These are phyloP conservation scores for Boloria euphrosyne DNA, from an alignment of 2,888 invertebrate species.

Conservation along the genomic window DNA sequence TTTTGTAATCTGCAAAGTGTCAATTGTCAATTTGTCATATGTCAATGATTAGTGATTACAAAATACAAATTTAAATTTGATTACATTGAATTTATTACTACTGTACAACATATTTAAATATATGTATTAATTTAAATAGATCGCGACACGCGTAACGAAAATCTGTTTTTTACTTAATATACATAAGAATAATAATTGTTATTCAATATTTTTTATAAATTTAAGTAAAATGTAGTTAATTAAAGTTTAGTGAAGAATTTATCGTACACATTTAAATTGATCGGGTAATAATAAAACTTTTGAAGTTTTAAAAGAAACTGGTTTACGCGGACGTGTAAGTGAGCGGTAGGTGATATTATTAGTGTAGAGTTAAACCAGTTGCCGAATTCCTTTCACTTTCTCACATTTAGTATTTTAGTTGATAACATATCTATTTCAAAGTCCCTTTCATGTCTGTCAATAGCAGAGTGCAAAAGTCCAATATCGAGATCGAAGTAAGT, in stretches of 20 bases:
- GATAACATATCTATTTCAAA: conserved; percentile 37
- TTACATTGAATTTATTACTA: no score
- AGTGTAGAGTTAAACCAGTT: conserved; percentile 26
- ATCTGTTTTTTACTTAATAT: no score
- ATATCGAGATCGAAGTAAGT: conserved; percentile 46
- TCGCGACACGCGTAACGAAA: no score
- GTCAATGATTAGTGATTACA: no score
- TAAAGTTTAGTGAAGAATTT: background rate
- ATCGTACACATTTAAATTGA: background rate
- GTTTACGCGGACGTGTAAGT: conserved; percentile 32
- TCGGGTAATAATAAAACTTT: conserved; percentile 1
- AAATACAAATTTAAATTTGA: no score
- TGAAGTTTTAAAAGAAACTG: conserved; percentile 24
- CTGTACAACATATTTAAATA: no score
- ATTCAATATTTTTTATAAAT: no score
- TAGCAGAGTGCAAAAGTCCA: conserved; percentile 48
- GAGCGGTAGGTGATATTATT: conserved; percentile 32
- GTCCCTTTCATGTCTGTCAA: conserved; percentile 46
- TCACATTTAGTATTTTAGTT: conserved; percentile 21
- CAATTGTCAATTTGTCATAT: no score
- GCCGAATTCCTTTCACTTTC: conserved; percentile 43
- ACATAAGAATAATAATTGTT: no score
- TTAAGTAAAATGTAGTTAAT: background rate
- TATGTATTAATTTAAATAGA: no score
- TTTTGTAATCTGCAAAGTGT: no score